These are phyloP conservation scores for Mola mola DNA, from an alignment of 2,113 vertebrate genomes.

Conservation along the genomic window DNA sequence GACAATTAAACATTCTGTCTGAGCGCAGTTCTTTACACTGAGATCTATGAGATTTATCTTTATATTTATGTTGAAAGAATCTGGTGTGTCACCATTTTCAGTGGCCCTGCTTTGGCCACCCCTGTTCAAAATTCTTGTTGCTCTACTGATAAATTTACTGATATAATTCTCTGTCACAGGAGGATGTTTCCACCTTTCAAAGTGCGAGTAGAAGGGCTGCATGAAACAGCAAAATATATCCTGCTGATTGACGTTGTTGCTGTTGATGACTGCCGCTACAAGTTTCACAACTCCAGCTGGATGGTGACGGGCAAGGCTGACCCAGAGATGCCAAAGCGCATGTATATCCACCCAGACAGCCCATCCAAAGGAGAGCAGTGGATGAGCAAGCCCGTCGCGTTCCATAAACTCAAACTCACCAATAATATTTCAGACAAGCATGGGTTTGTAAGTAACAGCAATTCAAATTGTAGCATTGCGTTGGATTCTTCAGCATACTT, in stretches of 20 bases:
- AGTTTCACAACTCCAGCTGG: conserved; percentile 96
- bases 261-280: conserved; percentile 94
- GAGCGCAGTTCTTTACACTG: too few species aligned
- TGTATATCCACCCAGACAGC: conserved; percentile 99
- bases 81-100: too few species aligned
- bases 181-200: conserved; percentile 99
- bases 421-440: conserved; percentile 98
- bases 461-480: neutral
- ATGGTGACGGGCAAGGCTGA: conserved; percentile 96
- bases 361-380: conserved; percentile 96
- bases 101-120: too few species aligned
- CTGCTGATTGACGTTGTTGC: conserved; percentile 97
- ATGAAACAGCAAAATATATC: conserved; percentile 94
- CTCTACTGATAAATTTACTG: too few species aligned
- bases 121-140: too few species aligned
- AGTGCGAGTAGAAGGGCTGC: conserved; percentile 92
- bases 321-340: conserved; percentile 97
- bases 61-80: too few species aligned
- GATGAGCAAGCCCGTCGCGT: conserved; percentile 97
- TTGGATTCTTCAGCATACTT: too few species aligned
- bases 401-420: conserved; percentile 97
- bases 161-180: conserved; percentile 76
- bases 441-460: conserved; percentile 90
- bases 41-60: too few species aligned
- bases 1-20: too few species aligned